A percentile compares a stretch with the other conserved stretches of the same genome.
Conservation (phyloP, 2,113 vertebrate species). For the Sarotherodon lohbergeri region DNA sequence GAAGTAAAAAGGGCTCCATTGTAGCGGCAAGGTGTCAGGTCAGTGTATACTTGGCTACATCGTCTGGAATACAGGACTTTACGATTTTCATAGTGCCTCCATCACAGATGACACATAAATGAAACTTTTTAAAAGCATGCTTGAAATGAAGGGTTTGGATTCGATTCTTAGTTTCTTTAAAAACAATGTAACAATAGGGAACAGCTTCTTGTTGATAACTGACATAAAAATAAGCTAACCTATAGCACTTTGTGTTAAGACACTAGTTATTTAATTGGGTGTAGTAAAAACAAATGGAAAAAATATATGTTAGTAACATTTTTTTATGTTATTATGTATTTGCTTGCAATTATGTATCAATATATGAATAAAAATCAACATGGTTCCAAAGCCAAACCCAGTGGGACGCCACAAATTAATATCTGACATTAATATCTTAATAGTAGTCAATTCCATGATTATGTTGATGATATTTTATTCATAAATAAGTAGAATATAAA, state of each 20-base stretch:
- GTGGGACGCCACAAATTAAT: not conserved
- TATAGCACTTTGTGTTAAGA: not conserved
- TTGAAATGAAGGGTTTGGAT: not conserved
- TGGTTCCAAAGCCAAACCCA: not conserved
- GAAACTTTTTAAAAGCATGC: not conserved
- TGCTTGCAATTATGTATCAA: not conserved
- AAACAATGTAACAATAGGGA: not conserved
- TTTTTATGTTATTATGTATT: not conserved
- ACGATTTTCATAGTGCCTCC: fast-evolving
- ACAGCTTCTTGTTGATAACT: not conserved
- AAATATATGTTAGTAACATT: not conserved
- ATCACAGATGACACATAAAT: not conserved
- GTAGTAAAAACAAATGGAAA: not conserved
- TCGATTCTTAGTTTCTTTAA: not conserved
- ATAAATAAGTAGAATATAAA: not conserved
- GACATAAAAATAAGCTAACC: not conserved
- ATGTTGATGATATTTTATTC: not conserved
- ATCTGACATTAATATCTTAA: not conserved
- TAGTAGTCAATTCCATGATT: not conserved
- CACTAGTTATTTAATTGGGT: not conserved
- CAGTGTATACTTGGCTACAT: not conserved
- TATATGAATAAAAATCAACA: not conserved
- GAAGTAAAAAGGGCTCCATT: not conserved
- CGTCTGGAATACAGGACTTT: not conserved
- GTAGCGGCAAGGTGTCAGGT: not conserved